Evolutionary conservation across 2,888 invertebrate genomes (phyloP).

Genomic region (Pegoplata infirma): DNA sequence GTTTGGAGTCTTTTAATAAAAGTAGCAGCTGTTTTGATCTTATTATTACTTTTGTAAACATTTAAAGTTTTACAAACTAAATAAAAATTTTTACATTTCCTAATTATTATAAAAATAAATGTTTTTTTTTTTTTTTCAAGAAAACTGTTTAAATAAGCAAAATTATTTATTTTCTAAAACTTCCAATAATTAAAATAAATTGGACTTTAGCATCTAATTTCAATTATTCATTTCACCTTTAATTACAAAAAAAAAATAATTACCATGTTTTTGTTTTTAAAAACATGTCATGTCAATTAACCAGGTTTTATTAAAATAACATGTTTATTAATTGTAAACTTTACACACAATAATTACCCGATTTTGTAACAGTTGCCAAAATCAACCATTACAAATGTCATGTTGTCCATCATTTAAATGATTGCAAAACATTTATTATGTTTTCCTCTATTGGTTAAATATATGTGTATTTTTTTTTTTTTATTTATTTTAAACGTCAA

Average conservation of each 20-base stretch:
- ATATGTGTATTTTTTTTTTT: too few species aligned
- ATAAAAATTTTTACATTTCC: background rate
- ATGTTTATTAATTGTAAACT: conserved; percentile 47
- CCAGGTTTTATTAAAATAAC: conserved; percentile 19
- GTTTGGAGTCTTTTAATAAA: too few species aligned
- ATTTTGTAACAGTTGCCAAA: conserved; percentile 48
- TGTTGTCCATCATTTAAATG: conserved; percentile 54
- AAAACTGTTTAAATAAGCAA: too few species aligned
- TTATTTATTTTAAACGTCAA: too few species aligned
- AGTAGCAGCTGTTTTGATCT: background rate
- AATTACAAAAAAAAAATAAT: too few species aligned
- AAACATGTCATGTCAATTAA: conserved; percentile 26
- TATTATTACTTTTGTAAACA: background rate
- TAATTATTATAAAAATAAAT: background rate
- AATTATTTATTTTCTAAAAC: too few species aligned
- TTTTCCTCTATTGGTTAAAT: conserved; percentile 21
- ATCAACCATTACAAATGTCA: conserved; percentile 37
- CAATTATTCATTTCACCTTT: background rate
- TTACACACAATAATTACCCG: conserved; percentile 24
- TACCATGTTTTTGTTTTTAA: conserved; percentile 14
- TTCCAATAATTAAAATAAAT: too few species aligned
- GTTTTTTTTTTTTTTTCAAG: background rate
- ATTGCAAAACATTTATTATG: conserved; percentile 55
- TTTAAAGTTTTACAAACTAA: background rate
- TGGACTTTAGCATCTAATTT: too few species aligned